Evolutionary conservation across 2,888 invertebrate species (phyloP).

Genomic region (Melipona bicolor): DNA sequence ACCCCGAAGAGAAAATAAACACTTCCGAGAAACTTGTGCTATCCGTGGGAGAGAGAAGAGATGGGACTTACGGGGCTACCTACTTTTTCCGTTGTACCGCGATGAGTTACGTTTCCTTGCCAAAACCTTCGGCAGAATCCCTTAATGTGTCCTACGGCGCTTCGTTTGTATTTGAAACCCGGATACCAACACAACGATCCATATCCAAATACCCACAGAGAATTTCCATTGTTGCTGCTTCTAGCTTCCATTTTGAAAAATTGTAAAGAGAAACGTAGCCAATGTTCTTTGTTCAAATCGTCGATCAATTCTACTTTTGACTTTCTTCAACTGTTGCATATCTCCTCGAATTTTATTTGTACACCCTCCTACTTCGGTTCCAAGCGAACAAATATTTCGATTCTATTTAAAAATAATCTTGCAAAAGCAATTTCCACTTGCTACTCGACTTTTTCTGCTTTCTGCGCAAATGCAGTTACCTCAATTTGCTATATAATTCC

Average conservation of each 20-base stretch:
- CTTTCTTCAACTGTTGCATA: not conserved
- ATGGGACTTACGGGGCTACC: constrained; percentile 4
- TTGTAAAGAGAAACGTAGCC: not conserved
- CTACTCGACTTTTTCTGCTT: not conserved
- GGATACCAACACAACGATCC: constrained; percentile 98
- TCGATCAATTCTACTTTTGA: not conserved
- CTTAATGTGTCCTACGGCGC: constrained; percentile 92
- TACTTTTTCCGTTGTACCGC: constrained; percentile 91
- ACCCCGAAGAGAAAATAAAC: not conserved
- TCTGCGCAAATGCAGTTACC: not conserved
- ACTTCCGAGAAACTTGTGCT: too few species aligned
- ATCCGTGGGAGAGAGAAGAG: not conserved
- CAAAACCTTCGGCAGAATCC: constrained; percentile 95
- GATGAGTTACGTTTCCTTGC: constrained; percentile 95
- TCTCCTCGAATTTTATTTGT: not conserved
- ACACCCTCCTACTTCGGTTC: too few species aligned
- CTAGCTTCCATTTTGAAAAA: constrained; percentile 40
- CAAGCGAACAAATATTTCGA: not conserved
- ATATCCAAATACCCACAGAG: constrained; percentile 96
- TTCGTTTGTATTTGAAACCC: constrained; percentile 93
- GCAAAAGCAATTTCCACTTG: not conserved
- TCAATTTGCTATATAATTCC: not conserved
- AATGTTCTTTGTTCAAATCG: not conserved
- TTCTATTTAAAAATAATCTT: not conserved
- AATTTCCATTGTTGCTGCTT: constrained; percentile 29